Conservation (phyloP, 2,888 invertebrate species). For the Leptopilina myrica region DNA sequence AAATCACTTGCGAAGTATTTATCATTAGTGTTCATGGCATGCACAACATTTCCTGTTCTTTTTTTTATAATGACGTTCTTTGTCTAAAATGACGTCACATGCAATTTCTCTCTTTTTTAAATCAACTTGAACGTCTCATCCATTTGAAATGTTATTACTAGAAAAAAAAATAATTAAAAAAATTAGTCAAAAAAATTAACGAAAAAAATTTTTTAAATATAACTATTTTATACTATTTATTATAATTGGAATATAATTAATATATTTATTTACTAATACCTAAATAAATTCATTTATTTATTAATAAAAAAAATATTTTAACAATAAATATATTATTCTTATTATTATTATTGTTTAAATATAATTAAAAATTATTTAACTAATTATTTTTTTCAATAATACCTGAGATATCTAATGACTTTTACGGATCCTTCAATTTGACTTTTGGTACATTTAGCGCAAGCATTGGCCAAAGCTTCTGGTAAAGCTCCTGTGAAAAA, state of each 20-base stretch:
- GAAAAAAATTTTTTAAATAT: too few relatives aligned
- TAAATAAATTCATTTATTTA: too few relatives aligned
- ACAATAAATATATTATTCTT: too few relatives aligned
- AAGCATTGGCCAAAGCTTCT: constrained; percentile 63
- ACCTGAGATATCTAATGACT: constrained; percentile 65
- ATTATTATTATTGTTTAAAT: too few relatives aligned
- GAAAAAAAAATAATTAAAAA: too few relatives aligned
- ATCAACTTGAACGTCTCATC: background rate
- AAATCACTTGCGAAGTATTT: constrained; percentile 41
- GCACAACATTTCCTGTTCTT: constrained; percentile 47
- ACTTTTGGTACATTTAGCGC: constrained; percentile 64
- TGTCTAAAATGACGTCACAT: constrained; percentile 37
- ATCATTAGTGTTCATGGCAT: constrained; percentile 47
- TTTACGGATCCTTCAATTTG: constrained; percentile 63
- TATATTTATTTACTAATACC: too few relatives aligned
- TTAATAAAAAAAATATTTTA: too few relatives aligned
- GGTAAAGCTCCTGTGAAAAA: constrained; percentile 61
- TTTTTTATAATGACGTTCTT: constrained; percentile 16
- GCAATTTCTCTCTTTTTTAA: constrained; percentile 36
- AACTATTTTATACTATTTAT: too few relatives aligned
- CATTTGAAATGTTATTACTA: background rate
- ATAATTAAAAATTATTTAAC: too few relatives aligned
- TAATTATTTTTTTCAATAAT: background rate
- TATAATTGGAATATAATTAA: too few relatives aligned
- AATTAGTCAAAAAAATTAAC: too few relatives aligned